Evolutionary conservation across 2,888 invertebrate species (phyloP), one percentile per base, ranked within the genome.

Genomic region (Tiliacea aurago): DNA sequence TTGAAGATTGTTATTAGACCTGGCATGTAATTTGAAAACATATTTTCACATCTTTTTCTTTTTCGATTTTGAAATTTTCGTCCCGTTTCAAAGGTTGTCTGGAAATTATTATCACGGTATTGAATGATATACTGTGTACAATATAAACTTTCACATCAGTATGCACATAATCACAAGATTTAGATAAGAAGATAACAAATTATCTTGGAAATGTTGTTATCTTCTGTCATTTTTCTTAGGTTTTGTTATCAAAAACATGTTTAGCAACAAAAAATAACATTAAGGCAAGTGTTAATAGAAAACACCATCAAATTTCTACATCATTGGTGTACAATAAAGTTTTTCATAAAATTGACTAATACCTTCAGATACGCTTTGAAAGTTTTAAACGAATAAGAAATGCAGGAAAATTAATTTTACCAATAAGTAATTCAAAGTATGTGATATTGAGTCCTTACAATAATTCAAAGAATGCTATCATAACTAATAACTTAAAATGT

Each of bases 1-100:
- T 28, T 64, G 37, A 53, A 74, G 51, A 74, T 67, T 70, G 10
- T 64, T 55, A 77, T 61, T 58, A 47, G 43, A 49, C 55, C 18
- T 37, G 81, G n/a, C 61, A 37, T 47, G 53, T 59, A 33, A 58
- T 58, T 41, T 23, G 47, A 78, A 77, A 56, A n/a, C 2, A 4
- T 33, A 20, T 47, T 41, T 65, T 15, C 20, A n/a, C 6, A 28
- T 15, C 2, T 15, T 66, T 43, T 33, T 15, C 1, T 20, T 43
- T 33, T 49, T 20, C 4, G 4, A 15, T 47, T 51, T 33, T 6
- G 15, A 10, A 11, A 15, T 45, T 45, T 73, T 47, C 1, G 0
- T 56, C 13, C 11, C 6, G n/a, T 43, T 5, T 5, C 23, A 37
- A 41, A 41, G 41, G 11, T 23, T 33, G 5, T 66, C 33, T 56